Conservation (phyloP, 2,113 vertebrate species). For the Limnothrissa miodon region DNA sequence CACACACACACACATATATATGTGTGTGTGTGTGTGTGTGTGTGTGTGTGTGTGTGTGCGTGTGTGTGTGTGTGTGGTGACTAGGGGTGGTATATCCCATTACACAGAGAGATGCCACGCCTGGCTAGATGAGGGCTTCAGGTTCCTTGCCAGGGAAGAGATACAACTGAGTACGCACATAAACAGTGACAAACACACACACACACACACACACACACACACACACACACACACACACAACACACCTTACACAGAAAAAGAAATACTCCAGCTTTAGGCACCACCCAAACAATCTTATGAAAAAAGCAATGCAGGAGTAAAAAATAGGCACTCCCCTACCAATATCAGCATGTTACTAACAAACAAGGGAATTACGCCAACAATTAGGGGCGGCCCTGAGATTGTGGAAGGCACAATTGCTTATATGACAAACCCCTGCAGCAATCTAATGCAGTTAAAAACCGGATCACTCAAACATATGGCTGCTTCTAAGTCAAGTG, state of each 20-base stretch:
- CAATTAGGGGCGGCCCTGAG: neutral
- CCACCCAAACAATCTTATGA: neutral
- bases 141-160: neutral
- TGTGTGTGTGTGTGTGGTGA: neutral
- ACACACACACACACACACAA: neutral
- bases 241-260: neutral
- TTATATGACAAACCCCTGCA: neutral
- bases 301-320: neutral
- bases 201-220: constrained; percentile 11
- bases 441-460: neutral
- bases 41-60: neutral
- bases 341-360: neutral
- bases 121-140: neutral
- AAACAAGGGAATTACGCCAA: neutral
- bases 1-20: too few relatives aligned
- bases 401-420: neutral
- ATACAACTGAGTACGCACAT: neutral
- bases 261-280: too few relatives aligned
- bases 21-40: neutral
- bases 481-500: neutral
- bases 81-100: neutral
- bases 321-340: neutral
- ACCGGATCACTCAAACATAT: neutral
- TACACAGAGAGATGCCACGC: neutral
- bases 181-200: neutral